Evolutionary conservation across 2,113 vertebrate genomes (phyloP).

Genomic region (Pluvianellus socialis): DNA sequence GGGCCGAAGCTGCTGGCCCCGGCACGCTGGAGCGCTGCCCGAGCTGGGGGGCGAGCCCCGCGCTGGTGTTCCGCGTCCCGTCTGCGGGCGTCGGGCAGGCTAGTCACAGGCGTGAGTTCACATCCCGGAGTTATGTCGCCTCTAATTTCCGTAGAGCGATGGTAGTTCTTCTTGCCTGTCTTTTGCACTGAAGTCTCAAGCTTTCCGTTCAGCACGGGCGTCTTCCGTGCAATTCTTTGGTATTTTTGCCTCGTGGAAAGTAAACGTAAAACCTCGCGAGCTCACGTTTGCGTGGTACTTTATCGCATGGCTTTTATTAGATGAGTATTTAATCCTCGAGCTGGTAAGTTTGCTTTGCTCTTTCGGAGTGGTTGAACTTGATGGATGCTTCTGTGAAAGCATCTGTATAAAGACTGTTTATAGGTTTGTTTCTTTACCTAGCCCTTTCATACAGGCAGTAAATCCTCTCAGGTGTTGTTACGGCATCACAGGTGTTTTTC

Average conservation of each 20-base stretch:
- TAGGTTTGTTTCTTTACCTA: background rate
- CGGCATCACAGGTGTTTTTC: background rate
- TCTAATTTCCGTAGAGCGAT: rapidly evolving
- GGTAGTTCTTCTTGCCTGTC: background rate
- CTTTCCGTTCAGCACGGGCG: background rate
- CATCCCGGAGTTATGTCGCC: background rate
- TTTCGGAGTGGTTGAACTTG: background rate
- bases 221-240: background rate
- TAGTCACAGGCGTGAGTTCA: rapidly evolving
- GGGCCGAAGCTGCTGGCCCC: background rate
- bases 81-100: rapidly evolving
- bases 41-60: rapidly evolving
- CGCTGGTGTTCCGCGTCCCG: rapidly evolving
- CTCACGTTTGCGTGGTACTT: background rate
- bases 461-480: background rate
- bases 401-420: background rate
- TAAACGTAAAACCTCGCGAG: background rate
- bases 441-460: background rate
- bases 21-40: rapidly evolving
- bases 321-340: background rate
- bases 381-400: background rate
- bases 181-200: background rate
- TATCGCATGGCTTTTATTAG: background rate
- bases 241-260: background rate
- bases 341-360: background rate